phyloP scores from a whole-genome alignment of 2,888 invertebrate genomes.

The Hydraecia micacea region DNA sequence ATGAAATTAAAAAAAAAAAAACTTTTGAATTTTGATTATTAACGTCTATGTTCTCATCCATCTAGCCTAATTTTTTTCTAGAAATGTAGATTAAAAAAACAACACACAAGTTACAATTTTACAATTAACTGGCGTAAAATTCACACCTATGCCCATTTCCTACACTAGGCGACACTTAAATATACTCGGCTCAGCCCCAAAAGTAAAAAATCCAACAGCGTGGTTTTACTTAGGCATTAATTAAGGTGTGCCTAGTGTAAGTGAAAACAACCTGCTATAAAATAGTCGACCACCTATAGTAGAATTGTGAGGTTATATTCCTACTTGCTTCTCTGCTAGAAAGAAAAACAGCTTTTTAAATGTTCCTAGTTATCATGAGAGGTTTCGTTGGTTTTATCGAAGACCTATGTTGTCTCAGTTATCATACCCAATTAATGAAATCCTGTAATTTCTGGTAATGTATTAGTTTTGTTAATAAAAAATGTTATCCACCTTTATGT shows the following conservation, averaged over 20 bases:
- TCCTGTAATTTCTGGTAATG: background rate
- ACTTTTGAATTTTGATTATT: background rate
- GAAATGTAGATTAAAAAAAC: background rate
- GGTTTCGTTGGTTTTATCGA: background rate
- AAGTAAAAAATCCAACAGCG: background rate
- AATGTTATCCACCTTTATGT: background rate
- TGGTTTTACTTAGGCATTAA: background rate
- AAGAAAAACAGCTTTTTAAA: background rate
- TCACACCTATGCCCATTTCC: background rate
- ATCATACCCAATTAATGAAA: background rate
- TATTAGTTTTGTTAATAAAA: background rate
- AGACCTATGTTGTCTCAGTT: background rate
- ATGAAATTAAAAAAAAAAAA: background rate
- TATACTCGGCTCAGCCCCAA: background rate
- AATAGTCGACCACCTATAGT: no score
- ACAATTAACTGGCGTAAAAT: background rate
- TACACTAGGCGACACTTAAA: background rate
- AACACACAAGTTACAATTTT: slow-evolving; percentile 10
- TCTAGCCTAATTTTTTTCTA: background rate
- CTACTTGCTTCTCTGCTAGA: background rate
- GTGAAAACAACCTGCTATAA: background rate
- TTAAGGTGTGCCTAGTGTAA: background rate
- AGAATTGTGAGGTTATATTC: no score
- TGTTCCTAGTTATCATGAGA: background rate
- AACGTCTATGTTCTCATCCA: background rate